Evolutionary conservation across 2,888 invertebrate genomes (phyloP).

Genomic region (Drosophila heteroneura): DNA sequence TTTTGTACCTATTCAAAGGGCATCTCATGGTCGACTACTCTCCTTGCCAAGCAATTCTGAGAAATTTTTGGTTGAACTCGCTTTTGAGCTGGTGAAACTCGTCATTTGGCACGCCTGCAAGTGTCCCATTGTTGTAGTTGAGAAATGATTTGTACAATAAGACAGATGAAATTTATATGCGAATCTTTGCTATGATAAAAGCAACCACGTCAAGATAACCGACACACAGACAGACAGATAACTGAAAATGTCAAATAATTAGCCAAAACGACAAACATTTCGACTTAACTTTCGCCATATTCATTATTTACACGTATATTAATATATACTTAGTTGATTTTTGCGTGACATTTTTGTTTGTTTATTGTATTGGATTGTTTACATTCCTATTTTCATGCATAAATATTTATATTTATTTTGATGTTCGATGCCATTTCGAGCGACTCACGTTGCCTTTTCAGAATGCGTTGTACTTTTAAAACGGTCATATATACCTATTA

Average conservation of each 20-base stretch:
- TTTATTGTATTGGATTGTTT: slow-evolving; percentile 20
- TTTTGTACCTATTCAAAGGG: background rate
- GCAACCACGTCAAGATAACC: slow-evolving; percentile 27
- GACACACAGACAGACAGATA: slow-evolving; percentile 19
- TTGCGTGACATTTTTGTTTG: slow-evolving; percentile 3
- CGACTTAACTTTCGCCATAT: slow-evolving; percentile 44
- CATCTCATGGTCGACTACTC: slow-evolving; percentile 2
- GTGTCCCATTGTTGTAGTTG: slow-evolving; percentile 62
- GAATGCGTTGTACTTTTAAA: background rate
- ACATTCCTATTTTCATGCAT: slow-evolving; percentile 42
- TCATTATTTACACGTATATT: slow-evolving; percentile 2
- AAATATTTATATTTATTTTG: slow-evolving; percentile 56
- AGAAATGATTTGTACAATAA: slow-evolving; percentile 64
- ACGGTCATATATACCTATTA: background rate
- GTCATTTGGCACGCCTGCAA: slow-evolving; percentile 50
- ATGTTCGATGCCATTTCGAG: slow-evolving; percentile 22
- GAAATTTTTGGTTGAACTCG: slow-evolving; percentile 2
- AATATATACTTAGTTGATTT: slow-evolving; percentile 6
- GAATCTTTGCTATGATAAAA: slow-evolving; percentile 56
- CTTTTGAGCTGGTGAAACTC: slow-evolving; percentile 50
- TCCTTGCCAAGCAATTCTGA: background rate
- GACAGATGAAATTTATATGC: slow-evolving; percentile 61
- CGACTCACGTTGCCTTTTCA: slow-evolving; percentile 22
- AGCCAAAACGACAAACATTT: slow-evolving; percentile 26
- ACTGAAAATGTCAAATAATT: slow-evolving; percentile 39